Percentiles rank a stretch among this genome's conserved stretches.
Conservation (phyloP, 1,140 invertebrate genomes). For the Aethina tumida region DNA sequence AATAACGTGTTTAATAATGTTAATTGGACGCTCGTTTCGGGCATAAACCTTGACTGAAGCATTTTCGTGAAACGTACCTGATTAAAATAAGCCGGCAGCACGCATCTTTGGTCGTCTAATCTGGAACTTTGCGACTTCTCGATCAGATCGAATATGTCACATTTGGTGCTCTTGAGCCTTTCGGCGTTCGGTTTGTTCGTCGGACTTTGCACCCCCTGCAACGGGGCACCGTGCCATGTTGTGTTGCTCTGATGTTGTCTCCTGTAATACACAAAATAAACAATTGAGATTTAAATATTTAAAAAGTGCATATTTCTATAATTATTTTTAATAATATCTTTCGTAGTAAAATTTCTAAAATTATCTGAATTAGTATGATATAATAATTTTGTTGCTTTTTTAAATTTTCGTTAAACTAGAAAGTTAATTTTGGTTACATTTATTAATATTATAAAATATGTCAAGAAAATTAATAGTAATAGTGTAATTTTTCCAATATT, state of each 20-base stretch:
- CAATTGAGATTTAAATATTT: not conserved
- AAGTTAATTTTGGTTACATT: too few species aligned
- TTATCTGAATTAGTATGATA: too few species aligned
- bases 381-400: too few species aligned
- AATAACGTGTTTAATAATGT: too few species aligned
- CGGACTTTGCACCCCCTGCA: constrained; percentile 33
- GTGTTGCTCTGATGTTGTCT: constrained; percentile 40
- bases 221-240: constrained; percentile 35
- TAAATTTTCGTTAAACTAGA: too few species aligned
- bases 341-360: too few species aligned
- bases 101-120: constrained; percentile 89
- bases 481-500: too few species aligned
- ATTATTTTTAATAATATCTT: not conserved
- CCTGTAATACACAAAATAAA: constrained; percentile 31
- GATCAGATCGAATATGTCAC: constrained; percentile 80
- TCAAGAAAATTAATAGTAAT: too few species aligned
- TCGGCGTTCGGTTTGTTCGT: constrained; percentile 32
- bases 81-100: constrained; percentile 76
- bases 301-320: not conserved
- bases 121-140: constrained; percentile 85
- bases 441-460: too few species aligned
- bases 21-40: too few species aligned
- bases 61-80: too few species aligned
- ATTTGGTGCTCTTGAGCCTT: constrained; percentile 54
- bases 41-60: too few species aligned